Base-by-base conservation (phyloP, 2,888 invertebrate genomes). In the Galeopsomyia nigrocyanea region DNA sequence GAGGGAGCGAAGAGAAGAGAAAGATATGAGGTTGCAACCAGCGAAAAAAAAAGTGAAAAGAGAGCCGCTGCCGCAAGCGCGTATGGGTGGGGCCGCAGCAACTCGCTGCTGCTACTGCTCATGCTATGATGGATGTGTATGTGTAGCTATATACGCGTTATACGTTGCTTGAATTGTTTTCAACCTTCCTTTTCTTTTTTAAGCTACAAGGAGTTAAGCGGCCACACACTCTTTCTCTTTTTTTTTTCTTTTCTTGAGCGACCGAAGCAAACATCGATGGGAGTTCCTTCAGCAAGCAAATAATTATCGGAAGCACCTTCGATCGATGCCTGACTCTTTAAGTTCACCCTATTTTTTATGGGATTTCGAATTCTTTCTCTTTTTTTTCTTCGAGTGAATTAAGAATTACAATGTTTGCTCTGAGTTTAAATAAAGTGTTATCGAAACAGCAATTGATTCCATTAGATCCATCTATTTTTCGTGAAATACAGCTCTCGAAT, bases 111-210 rank as follows among this genome's bases (percentile, higher is more conserved):
- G n/a, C n/a, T n/a, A n/a, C 31, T 22, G 60, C 55, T 46, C 57
- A 2, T 7, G 71, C 64, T 71, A 79, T 81, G 80, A 80, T 79
- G 78, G 82, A 81, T 81, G 73, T 67, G 67, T 70, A 71, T 80
- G 73, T 73, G 70, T 81, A 80, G 62, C 68, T 62, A 26, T 2
- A 2, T 26, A 5, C 26, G 2, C 70, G 65, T 67, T 53, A 5
- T 39, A 39, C 10, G 39, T 39, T 76, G 76, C 31, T 55, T 74
- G 78, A 79, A 79, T 80, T 78, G 77, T 79, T 75, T 68, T 71
- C 68, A 57, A 53, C 50, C 65, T 57, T 39, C 46, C 17, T 67
- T 19, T 47, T 46, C n/a, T 39, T 39, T 39, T 39, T 39, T 39
- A 3, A 39, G 39, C 39, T 39, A 39, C 39, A 39, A 39, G 39